Evolutionary conservation across 2,113 vertebrate genomes (phyloP), one percentile per base, ranked within the genome.

Genomic region (Jaculus jaculus): DNA sequence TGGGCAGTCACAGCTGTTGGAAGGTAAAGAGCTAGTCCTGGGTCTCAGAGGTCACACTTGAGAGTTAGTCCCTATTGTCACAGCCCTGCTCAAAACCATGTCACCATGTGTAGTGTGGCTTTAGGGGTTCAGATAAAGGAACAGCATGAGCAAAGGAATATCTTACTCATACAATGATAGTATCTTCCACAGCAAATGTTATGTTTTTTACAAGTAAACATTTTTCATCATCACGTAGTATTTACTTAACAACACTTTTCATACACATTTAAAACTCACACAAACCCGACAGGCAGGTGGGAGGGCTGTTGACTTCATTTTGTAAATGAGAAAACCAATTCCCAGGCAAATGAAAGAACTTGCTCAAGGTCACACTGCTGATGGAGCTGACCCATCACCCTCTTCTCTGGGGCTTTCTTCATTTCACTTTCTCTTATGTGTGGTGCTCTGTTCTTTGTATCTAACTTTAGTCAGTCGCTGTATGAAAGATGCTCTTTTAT

Each of bases 81-180:
- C 6, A 77, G 23, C 32, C 79, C 58, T 60, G 75, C 65, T 93
- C 4, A 17, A 81, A 92, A 87, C 42, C 12, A 75, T 39, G 72
- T 81, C 12, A 60, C 32, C 32, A 0, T 66, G 7, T 82, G 86
- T 30, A 69, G 1, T 54, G 30, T 63, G 32, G 34, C 30, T 61
- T 91, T 66, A 47, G 30, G 37, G 24, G 34, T 66, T 95, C 93
- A 72, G 30, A 85, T 73, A 79, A 94, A 75, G 58, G 65, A 95
- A 80, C 47, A 60, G 12, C n/a, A 91, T 72, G n/a, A 66, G 92
- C 69, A 89, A 93, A 81, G 69, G 21, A 92, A 69, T 51, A 61
- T 9, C 7, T 89, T 92, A 65, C 26, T 78, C 92, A 89, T 34
- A 10, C 68, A 96, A 84, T 69, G 71, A 63, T 34, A 71, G 26